These are phyloP conservation scores for Tragelaphus buxtoni DNA, from an alignment of 2,113 vertebrate species.

Conservation along the genomic window DNA sequence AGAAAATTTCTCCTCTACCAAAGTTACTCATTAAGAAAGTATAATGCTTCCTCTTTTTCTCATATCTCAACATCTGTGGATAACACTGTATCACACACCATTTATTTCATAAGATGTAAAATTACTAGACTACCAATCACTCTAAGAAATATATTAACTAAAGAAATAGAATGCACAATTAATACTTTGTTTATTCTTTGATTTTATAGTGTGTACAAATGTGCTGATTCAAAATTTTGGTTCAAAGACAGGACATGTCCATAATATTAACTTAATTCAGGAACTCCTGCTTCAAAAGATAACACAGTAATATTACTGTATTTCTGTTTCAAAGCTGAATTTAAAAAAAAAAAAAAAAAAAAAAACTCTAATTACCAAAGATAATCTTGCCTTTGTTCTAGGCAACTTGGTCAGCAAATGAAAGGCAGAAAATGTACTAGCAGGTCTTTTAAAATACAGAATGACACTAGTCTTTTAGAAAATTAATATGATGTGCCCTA, in stretches of 20 bases:
- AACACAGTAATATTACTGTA: not conserved
- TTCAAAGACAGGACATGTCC: not conserved
- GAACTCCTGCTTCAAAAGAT: not conserved
- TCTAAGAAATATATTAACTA: slow-evolving; percentile 39
- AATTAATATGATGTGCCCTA: not conserved
- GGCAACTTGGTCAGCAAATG: too few species aligned
- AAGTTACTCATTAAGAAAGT: not conserved
- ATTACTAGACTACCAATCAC: not conserved
- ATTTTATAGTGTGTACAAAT: not conserved
- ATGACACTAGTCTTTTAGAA: not conserved
- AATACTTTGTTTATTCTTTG: slow-evolving; percentile 1
- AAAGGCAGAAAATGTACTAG: not conserved
- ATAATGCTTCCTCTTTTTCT: not conserved
- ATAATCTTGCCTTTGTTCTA: too few species aligned
- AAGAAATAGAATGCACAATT: slow-evolving; percentile 37
- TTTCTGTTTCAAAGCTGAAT: not conserved
- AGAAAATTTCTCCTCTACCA: not conserved
- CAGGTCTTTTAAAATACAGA: not conserved
- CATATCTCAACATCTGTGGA: not conserved
- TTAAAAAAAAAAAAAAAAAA: not conserved
- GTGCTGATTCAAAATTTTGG: slow-evolving; percentile 38
- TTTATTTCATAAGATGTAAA: slow-evolving; percentile 59
- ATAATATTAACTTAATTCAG: not conserved
- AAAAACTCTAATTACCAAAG: too few species aligned
- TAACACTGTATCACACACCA: slow-evolving; percentile 33